Evolutionary conservation across 2,113 vertebrate species (phyloP).

Genomic region (Motacilla alba): DNA sequence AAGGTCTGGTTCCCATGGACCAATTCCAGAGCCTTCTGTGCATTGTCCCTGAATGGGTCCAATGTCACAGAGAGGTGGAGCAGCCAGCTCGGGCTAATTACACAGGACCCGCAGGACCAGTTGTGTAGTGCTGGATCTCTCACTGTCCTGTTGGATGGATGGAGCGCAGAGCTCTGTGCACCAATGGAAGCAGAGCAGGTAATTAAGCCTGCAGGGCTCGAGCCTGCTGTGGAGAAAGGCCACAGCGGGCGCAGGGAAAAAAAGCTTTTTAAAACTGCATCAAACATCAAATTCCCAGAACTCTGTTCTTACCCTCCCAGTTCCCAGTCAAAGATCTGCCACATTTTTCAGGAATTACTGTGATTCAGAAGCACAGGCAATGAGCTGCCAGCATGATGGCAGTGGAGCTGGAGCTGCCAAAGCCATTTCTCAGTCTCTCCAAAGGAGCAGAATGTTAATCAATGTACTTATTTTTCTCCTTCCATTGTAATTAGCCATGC

Average conservation of each 20-base stretch:
- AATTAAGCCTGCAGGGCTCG: background rate
- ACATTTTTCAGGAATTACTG: background rate
- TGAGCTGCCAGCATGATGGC: background rate
- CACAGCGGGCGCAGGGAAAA: background rate
- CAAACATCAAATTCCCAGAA: background rate
- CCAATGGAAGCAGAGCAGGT: background rate
- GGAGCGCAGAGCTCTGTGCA: background rate
- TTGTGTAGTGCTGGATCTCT: background rate
- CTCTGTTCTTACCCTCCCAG: background rate
- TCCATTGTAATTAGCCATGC: background rate
- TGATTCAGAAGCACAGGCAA: background rate
- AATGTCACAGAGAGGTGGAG: background rate
- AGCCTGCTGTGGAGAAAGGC: background rate
- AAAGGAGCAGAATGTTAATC: constrained; percentile 10
- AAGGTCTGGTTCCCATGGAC: background rate
- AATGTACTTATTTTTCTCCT: background rate
- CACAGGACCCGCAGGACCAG: background rate
- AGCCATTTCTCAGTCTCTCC: background rate
- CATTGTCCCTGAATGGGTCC: background rate
- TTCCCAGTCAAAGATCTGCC: background rate
- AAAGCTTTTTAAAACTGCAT: background rate
- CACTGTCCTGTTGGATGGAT: accelerated
- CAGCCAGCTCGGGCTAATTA: background rate
- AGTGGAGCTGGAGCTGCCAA: background rate
- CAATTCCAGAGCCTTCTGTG: background rate